Conservation (phyloP, 1,140 invertebrate genomes). For the Druon quercuslanigerum region DNA sequence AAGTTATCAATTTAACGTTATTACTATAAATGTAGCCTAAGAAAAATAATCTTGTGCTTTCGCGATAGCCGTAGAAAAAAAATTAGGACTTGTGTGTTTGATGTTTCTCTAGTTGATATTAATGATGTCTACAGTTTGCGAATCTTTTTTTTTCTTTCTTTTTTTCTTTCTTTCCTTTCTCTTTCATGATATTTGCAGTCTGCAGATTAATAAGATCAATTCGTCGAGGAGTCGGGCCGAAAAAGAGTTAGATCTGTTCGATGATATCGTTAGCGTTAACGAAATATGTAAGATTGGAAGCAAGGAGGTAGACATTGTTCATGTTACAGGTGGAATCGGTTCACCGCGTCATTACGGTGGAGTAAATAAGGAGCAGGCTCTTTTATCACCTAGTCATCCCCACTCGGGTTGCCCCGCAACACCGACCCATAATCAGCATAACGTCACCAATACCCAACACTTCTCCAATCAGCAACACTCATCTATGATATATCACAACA, state of each 20-base stretch:
- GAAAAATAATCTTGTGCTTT: background rate
- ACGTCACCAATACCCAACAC: conserved; percentile 73
- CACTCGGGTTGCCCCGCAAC: conserved; percentile 71
- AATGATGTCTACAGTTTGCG: background rate
- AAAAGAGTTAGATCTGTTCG: background rate
- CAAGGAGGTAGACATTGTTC: conserved; percentile 65
- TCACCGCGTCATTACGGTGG: conserved; percentile 76
- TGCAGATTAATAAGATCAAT: background rate
- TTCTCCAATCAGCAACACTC: conserved; percentile 73
- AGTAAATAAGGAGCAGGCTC: conserved; percentile 71
- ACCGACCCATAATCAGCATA: conserved; percentile 71
- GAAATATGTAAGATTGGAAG: background rate
- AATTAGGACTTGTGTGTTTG: conserved; percentile 8
- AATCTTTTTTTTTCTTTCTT: no score
- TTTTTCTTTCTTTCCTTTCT: background rate
- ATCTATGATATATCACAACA: conserved; percentile 76
- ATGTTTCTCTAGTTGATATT: background rate
- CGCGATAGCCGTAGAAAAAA: background rate
- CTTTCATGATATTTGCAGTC: background rate
- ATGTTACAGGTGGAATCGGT: conserved; percentile 79
- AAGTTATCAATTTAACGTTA: background rate
- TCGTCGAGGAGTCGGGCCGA: background rate
- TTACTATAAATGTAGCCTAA: background rate
- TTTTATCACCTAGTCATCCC: conserved; percentile 77
- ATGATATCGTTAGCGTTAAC: background rate